phyloP scores from a whole-genome alignment of 2,113 vertebrate genomes.

The Marmota flaviventris region DNA sequence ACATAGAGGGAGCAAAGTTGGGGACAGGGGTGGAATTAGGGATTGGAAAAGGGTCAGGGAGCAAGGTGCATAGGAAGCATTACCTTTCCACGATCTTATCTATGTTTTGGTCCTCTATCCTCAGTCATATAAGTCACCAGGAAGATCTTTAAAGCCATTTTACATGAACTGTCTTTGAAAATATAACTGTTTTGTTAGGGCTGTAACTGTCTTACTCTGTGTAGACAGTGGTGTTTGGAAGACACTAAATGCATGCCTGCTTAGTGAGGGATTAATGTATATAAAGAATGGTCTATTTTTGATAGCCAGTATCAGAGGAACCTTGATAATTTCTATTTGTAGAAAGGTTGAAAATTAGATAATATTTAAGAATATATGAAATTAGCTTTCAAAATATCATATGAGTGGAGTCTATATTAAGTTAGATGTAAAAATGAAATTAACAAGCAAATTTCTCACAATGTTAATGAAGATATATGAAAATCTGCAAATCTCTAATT shows the following conservation, averaged over 20 bases:
- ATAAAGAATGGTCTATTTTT: background rate
- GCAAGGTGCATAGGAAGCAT: background rate
- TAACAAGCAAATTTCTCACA: background rate
- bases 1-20: background rate
- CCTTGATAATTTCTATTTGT: background rate
- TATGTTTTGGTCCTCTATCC: background rate
- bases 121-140: background rate
- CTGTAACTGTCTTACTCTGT: background rate
- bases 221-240: background rate
- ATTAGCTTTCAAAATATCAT: constrained; percentile 17
- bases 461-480: background rate
- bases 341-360: background rate
- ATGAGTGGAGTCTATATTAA: background rate
- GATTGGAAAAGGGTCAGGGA: background rate
- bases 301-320: background rate
- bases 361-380: background rate
- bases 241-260: background rate
- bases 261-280: background rate
- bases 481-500: background rate
- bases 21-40: fast-evolving
- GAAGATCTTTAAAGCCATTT: constrained; percentile 14
- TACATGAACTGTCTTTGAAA: background rate
- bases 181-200: background rate
- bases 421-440: background rate
- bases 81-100: background rate